A percentile compares a stretch with the other conserved stretches of the same genome.
These are phyloP conservation scores for Petrophora chlorosata DNA, from an alignment of 2,888 invertebrate genomes.

Conservation along the genomic window DNA sequence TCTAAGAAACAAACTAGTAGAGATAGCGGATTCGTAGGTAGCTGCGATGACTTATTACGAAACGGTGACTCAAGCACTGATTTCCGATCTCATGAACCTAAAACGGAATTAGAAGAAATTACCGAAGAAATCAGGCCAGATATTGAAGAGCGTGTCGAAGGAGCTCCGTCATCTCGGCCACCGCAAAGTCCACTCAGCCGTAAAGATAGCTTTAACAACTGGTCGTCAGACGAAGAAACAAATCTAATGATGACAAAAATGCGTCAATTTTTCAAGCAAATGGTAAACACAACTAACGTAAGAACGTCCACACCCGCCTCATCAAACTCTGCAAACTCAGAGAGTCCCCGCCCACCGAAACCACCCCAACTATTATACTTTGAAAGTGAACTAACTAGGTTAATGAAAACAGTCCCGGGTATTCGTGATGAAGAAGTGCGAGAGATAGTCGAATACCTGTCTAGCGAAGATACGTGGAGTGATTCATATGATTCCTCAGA, in stretches of 20 bases:
- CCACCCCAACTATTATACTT: constrained; percentile 94
- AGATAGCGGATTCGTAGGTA: constrained; percentile 95
- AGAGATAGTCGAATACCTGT: constrained; percentile 95
- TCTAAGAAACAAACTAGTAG: constrained; percentile 92
- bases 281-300: constrained; percentile 88
- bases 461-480: constrained; percentile 96
- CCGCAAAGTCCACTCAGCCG: constrained; percentile 86
- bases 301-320: constrained; percentile 81
- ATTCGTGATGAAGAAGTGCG: constrained; percentile 95
- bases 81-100: constrained; percentile 78
- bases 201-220: constrained; percentile 96
- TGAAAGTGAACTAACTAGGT: constrained; percentile 93
- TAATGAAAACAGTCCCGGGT: constrained; percentile 97
- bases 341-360: constrained; percentile 87
- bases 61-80: constrained; percentile 84
- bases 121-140: constrained; percentile 84
- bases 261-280: constrained; percentile 95
- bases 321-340: constrained; percentile 84
- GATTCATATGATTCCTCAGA: constrained; percentile 97
- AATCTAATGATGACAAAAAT: constrained; percentile 98
- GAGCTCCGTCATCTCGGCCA: constrained; percentile 79
- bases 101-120: constrained; percentile 84
- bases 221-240: constrained; percentile 97
- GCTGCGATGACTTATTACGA: constrained; percentile 92
- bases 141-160: constrained; percentile 74